Base-by-base conservation (phyloP, 2,113 vertebrate species). In the Nematolebias whitei region DNA sequence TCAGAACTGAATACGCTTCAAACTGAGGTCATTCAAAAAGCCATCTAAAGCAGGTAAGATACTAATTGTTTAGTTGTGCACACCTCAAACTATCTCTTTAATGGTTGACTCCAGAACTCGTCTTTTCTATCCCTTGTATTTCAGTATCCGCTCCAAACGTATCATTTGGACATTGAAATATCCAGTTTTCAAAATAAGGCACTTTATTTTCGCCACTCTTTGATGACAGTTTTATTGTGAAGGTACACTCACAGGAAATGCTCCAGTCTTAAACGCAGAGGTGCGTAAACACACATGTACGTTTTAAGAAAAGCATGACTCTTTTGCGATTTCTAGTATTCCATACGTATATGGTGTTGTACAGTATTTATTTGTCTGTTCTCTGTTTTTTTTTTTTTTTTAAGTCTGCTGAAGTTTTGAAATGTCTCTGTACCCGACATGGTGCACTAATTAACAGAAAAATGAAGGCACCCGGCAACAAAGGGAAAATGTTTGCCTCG, bases 361-460 rank as follows among this genome's bases (percentile, higher is more conserved):
- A 94, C 92, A 94, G 92, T 94, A 94, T 94, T 94, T 94, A 94
- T 94, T 91, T 90, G 82, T 89, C 77, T 63, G 49, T 76, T 86
- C 49, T 82, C 41, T 68, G 48, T 74, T 77, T 72, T 67, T 91
- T 90, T 85, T 68, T 77, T 72, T 67, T 91, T 90, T 86, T 70
- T 71, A 87, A 65, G 68, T 89, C 84, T 85, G 68, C 75, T 83
- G 67, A 89, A 79, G 83, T 85, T 92, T 92, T 91, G 80, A 90
- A 91, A 73, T 85, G 85, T 82, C 80, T n/a, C 74, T 87, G 50
- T 83, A 78, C 70, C 79, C 81, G 77, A 83, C 70, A 84, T 69
- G 90, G 87, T 92, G 91, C 90, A 90, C 84, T 87, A 82, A 79
- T 87, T 47, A 59, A 86, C 68, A 84, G 82, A 86, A 62, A 74